phyloP scores from a whole-genome alignment of 2,113 vertebrate species.

The Alligator mississippiensis region DNA sequence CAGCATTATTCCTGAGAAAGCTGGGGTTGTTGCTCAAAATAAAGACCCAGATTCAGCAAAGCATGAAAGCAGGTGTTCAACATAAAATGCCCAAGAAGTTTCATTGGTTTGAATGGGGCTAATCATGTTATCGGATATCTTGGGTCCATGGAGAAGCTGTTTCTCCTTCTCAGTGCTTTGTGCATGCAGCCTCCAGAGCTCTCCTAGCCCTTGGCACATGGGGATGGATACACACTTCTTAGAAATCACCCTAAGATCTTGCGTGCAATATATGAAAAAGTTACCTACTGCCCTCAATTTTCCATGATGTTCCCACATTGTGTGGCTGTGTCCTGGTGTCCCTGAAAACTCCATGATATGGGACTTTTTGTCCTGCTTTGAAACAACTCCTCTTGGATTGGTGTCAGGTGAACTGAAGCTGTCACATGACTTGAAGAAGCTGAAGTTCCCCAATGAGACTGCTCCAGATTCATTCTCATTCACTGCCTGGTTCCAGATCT shows the following conservation, averaged over 20 bases:
- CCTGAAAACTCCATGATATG: too few relatives aligned
- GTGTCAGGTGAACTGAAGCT: neutral
- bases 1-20: neutral
- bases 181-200: fast-evolving
- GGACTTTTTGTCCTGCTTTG: neutral
- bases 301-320: too few relatives aligned
- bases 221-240: neutral
- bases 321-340: too few relatives aligned
- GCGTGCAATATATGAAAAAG: neutral
- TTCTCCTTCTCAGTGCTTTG: neutral
- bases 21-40: neutral
- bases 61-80: neutral
- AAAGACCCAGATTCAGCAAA: neutral
- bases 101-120: neutral
- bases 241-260: neutral
- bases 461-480: too few relatives aligned
- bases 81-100: neutral
- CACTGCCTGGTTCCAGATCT: too few relatives aligned
- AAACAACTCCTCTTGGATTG: neutral
- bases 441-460: too few relatives aligned
- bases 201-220: neutral
- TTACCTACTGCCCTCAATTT: too few relatives aligned
- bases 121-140: neutral
- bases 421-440: too few relatives aligned
- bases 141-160: fast-evolving